Base-by-base conservation (phyloP, 2,797 vertebrate species). In the Ptychobarbus kaznakovi region DNA sequence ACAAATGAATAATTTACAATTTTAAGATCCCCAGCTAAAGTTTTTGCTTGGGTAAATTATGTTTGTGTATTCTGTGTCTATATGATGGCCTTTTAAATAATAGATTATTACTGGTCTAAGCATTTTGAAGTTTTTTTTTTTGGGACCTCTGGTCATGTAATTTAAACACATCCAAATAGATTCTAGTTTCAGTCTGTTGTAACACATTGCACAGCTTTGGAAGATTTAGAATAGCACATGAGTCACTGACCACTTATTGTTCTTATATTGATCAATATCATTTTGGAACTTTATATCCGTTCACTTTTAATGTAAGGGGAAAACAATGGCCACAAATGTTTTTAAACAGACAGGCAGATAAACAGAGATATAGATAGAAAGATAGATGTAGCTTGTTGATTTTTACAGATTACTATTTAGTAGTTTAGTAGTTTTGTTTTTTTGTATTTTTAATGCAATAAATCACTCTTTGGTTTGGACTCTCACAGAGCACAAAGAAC, bases 401-500 rank as follows among this genome's bases (percentile, higher is more conserved):
- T 56, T 56, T 56, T 56, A 9, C 53, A 56, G 20, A 10, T 56
- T n/a, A 56, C 53, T n/a, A 63, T 58, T 12, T 20, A 38, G 49
- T 35, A 22, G 44, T 32, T 32, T 32, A 32, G 3, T 32, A 1
- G 22, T 16, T 42, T 32, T 82, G 1, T 38, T 38, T 42, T 44
- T n/a, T 32, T 42, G 25, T 61, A 20, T 35, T 10, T 56, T 51
- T n/a, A 53, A 63, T 63, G 70, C 42, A 82, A 35, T 74, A 65
- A 38, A 28, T 65, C 28, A 75, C 56, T 83, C 15, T 51, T 76
- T 53, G n/a, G 58, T 53, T 76, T 66, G 40, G 20, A 49, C 70
- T 83, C 44, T 76, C 58, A 76, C 20, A 53, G 32, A 72, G 42
- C 49, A 86, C 51, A 66, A 66, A 83, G 70, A 28, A 81, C 58